Evolutionary conservation across 2,113 vertebrate species (phyloP), one percentile per base, ranked within the genome.

Genomic region (Chaetodon auriga): DNA sequence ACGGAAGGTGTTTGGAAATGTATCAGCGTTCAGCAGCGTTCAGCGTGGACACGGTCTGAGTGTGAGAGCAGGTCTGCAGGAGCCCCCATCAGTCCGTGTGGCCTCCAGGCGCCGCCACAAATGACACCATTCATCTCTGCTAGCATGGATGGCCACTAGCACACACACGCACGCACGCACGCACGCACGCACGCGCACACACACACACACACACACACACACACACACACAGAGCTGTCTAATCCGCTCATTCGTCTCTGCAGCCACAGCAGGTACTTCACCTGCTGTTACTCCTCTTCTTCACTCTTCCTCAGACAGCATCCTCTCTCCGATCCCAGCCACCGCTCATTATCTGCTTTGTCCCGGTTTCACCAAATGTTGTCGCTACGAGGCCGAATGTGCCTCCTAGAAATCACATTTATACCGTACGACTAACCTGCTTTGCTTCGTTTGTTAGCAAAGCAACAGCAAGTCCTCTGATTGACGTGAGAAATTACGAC

Each of bases 111-210:
- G 86, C 92, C 76, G 76, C 85, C 65, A 84, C 92, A 96, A 95
- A 95, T 94, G 92, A 95, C 93, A 95, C 83, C 68, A 92, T 96
- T 95, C 93, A 93, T 96, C 95, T 96, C 81, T 21, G 18, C 88
- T 88, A 21, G 80, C 89, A 80, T 70, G 72, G 75, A 71, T 12
- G 15, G 55, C 53, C 58, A 76, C 82, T 21, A 80, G 30, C 61
- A 61, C 75, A 73, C 69, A 57, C 70, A 62, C 54, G 69, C 75
- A 65, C 77, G 58, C 55, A 66, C 80, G 64, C 80, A 74, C 78
- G 70, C 83, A 69, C 68, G 64, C 25, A 41, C 80, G 77, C 58
- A 36, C 64, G n/a, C 61, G 61, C 75, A 73, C 69, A 57, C 70
- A 62, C 54, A 75, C 75, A 65, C 77, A 64, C 55, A 66, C 80